Conservation (phyloP, 2,113 vertebrate species). For the Myiagra hebetior region DNA sequence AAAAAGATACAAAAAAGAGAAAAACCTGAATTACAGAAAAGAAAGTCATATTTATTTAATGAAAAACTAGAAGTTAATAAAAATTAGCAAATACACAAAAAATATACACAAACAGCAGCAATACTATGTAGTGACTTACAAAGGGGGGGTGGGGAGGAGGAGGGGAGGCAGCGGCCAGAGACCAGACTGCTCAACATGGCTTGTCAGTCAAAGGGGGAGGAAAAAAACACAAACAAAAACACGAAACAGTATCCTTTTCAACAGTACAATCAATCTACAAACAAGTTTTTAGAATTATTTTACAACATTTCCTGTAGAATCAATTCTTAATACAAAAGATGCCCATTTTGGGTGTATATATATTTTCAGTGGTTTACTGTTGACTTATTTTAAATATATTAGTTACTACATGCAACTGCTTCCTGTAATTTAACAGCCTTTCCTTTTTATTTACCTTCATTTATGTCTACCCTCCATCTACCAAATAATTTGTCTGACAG, state of each 20-base stretch:
- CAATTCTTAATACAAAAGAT: slow-evolving; percentile 89
- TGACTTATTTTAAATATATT: slow-evolving; percentile 86
- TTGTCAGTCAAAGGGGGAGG: slow-evolving; percentile 74
- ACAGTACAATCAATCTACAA: slow-evolving; percentile 92
- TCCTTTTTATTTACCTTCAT: slow-evolving; percentile 75
- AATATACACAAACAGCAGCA: slow-evolving; percentile 85
- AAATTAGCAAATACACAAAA: slow-evolving; percentile 85
- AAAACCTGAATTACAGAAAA: slow-evolving; percentile 90
- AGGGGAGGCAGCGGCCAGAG: slow-evolving; percentile 47
- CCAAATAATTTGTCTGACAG: slow-evolving; percentile 63
- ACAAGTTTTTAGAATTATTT: slow-evolving; percentile 93
- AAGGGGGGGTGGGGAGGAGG: slow-evolving; percentile 12
- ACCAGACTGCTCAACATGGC: slow-evolving; percentile 73
- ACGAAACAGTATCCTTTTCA: slow-evolving; percentile 74
- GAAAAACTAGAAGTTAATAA: slow-evolving; percentile 96
- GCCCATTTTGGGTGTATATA: slow-evolving; percentile 83
- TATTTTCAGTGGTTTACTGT: slow-evolving; percentile 85
- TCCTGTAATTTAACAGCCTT: slow-evolving; percentile 75
- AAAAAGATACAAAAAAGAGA: slow-evolving; percentile 72
- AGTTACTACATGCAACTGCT: slow-evolving; percentile 86
- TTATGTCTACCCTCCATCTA: slow-evolving; percentile 62
- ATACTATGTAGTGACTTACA: slow-evolving; percentile 85
- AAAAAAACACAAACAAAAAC: slow-evolving; percentile 58
- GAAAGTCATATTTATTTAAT: slow-evolving; percentile 98
- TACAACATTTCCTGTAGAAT: slow-evolving; percentile 85